These are phyloP conservation scores for Phallusia fumigata DNA, from an alignment of 23 tunicate species.

Conservation along the genomic window DNA sequence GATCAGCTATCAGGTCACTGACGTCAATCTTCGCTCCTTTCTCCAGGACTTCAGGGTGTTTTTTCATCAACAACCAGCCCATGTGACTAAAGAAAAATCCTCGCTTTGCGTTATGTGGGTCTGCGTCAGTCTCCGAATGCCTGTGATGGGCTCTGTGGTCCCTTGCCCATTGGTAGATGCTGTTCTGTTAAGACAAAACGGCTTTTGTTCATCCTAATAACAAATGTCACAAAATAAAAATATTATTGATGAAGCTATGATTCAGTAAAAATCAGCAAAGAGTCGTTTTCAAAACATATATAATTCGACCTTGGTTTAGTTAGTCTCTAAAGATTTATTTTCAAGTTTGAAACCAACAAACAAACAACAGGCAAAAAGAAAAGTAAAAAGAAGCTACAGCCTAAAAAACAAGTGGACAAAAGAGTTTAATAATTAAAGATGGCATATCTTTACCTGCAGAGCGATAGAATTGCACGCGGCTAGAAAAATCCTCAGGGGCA, in stretches of 20 bases:
- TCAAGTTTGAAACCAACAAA: too few species aligned
- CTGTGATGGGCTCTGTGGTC: constrained; percentile 81
- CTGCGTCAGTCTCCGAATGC: constrained; percentile 72
- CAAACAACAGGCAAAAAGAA: too few species aligned
- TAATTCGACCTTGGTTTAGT: too few species aligned
- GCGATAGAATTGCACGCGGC: constrained; percentile 36
- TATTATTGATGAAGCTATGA: too few species aligned
- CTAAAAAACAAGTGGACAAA: too few species aligned
- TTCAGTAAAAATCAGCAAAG: too few species aligned
- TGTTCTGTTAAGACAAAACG: constrained; percentile 27
- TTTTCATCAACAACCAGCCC: constrained; percentile 54
- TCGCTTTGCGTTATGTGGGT: constrained; percentile 69
- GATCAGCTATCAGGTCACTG: constrained; percentile 36
- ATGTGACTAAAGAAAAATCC: constrained; percentile 80
- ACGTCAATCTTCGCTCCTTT: constrained; percentile 23
- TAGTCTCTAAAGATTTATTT: too few species aligned
- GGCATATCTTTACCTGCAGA: constrained; percentile 24
- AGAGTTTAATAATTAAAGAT: too few species aligned
- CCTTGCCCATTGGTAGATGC: constrained; percentile 58
- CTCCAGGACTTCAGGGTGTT: constrained; percentile 48
- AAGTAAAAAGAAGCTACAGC: too few species aligned
- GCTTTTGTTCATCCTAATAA: too few species aligned
- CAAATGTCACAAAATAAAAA: too few species aligned
- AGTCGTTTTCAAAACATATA: too few species aligned
- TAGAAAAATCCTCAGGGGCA: constrained; percentile 39